These are phyloP conservation scores for Drosophila kohkoa DNA, from an alignment of 1,140 invertebrate species.

Conservation along the genomic window DNA sequence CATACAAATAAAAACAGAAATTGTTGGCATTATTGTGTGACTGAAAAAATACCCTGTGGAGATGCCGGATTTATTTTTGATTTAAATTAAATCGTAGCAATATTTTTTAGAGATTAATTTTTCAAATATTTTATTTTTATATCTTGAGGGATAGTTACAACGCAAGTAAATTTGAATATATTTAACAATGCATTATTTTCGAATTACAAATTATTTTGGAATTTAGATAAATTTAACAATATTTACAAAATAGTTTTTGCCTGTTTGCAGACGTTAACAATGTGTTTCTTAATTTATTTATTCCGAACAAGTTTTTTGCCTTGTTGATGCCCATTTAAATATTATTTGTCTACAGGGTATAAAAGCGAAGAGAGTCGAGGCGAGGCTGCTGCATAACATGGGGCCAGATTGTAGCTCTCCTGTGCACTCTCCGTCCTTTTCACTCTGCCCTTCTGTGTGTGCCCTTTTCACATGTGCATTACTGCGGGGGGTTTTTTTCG, in stretches of 20 bases:
- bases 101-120: no score
- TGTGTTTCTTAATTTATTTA: no score
- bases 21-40: neutral
- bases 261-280: no score
- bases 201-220: no score
- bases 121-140: no score
- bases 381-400: conserved; percentile 33
- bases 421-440: neutral
- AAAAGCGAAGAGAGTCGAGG: conserved; percentile 8
- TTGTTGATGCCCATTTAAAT: neutral
- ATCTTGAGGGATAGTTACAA: no score
- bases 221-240: no score
- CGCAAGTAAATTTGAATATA: no score
- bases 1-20: conserved; percentile 76
- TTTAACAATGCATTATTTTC: no score
- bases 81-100: no score
- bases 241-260: no score
- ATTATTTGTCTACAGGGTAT: conserved; percentile 22
- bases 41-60: conserved; percentile 1
- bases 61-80: neutral
- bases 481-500: conserved; percentile 43
- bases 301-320: no score
- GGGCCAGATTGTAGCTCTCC: conserved; percentile 22
- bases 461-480: conserved; percentile 71
- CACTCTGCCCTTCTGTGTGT: conserved; percentile 16